Conservation (phyloP, 2,113 vertebrate genomes). For the Narcine bancroftii region DNA sequence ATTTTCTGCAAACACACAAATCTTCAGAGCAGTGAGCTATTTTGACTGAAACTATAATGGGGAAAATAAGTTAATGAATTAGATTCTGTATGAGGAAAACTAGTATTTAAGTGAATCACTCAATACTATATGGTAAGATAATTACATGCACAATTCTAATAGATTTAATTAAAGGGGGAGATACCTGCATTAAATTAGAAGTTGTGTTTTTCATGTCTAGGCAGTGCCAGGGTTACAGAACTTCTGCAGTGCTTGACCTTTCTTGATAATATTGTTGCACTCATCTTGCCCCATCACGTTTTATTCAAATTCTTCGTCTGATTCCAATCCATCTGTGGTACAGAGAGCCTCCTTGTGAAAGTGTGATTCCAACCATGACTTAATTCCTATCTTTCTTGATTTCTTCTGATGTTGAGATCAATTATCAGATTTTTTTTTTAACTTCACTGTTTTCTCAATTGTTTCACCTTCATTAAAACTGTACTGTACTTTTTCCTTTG, state of each 20-base stretch:
- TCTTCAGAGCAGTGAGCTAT: background rate
- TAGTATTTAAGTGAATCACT: background rate
- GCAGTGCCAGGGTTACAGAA: background rate
- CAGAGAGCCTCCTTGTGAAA: background rate
- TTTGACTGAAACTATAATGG: background rate
- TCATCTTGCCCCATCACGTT: background rate
- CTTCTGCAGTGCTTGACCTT: background rate
- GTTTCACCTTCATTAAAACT: background rate
- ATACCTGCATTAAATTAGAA: background rate
- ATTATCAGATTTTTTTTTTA: background rate
- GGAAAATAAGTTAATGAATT: conserved; percentile 8
- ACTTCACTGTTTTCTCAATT: background rate
- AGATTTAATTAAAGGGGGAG: background rate
- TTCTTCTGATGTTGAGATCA: background rate
- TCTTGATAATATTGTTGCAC: background rate
- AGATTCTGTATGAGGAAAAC: background rate
- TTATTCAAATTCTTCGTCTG: background rate
- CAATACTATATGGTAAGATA: background rate
- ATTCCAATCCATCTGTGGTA: background rate
- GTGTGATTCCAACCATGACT: background rate
- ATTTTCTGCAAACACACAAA: conserved; percentile 16
- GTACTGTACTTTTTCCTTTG: background rate
- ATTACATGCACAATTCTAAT: background rate
- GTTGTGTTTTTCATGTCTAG: no score
- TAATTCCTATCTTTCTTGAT: background rate